phyloP scores from a whole-genome alignment of 2,797 vertebrate species.

The Uromys caudimaculatus region DNA sequence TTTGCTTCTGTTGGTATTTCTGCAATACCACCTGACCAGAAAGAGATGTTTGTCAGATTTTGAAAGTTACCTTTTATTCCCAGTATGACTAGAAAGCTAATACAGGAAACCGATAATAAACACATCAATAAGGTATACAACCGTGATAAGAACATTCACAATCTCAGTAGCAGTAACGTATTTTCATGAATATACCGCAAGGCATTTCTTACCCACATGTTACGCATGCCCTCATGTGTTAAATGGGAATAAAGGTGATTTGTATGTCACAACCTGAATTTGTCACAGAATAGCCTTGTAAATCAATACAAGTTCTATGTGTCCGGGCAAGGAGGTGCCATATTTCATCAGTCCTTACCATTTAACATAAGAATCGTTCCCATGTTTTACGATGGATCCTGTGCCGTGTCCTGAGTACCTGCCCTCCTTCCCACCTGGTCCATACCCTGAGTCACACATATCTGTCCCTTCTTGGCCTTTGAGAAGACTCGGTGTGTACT shows the following conservation, averaged over 20 bases:
- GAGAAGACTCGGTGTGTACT: neutral
- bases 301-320: neutral
- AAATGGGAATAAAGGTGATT: neutral
- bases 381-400: neutral
- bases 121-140: neutral
- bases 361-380: slow-evolving; percentile 2
- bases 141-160: neutral
- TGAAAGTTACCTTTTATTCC: neutral
- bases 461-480: neutral
- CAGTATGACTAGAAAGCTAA: neutral
- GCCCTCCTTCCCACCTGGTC: neutral
- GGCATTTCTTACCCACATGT: neutral
- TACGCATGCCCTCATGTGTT: neutral
- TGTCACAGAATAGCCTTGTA: neutral
- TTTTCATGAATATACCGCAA: neutral
- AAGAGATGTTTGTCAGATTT: neutral
- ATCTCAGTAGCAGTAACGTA: neutral
- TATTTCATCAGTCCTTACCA: slow-evolving; percentile 22
- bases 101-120: neutral
- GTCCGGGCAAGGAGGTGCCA: neutral
- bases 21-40: slow-evolving; percentile 94
- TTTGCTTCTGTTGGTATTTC: slow-evolving; percentile 94
- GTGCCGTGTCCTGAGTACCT: accelerated
- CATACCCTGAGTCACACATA: neutral
- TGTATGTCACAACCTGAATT: neutral